A percentile compares a stretch with the other conserved stretches of the same genome.
phyloP scores from a whole-genome alignment of 1,140 invertebrate genomes.

The Ectropis grisescens region DNA sequence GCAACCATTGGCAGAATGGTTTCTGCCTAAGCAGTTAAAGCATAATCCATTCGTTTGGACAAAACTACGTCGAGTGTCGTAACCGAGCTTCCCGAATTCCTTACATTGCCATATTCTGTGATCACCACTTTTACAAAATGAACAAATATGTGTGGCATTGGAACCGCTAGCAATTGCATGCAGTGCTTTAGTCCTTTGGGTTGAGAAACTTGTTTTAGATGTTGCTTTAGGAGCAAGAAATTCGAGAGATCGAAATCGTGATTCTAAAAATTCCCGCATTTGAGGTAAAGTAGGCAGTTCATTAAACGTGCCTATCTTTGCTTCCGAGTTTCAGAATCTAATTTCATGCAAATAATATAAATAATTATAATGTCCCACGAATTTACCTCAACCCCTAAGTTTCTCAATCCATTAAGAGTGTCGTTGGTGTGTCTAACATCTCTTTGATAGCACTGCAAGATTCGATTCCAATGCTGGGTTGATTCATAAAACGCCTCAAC shows the following conservation, averaged over 20 bases:
- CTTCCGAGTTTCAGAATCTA: neutral
- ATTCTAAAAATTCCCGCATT: neutral
- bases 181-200: no score
- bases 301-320: neutral
- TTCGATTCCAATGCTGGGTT: no score
- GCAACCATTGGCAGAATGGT: slow-evolving; percentile 8
- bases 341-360: neutral
- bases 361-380: neutral
- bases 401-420: neutral
- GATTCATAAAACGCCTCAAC: no score
- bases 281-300: neutral
- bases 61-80: slow-evolving; percentile 6
- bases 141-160: neutral
- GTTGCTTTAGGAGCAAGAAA: neutral
- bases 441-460: no score
- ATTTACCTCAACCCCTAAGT: neutral
- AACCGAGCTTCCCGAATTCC: slow-evolving; percentile 6
- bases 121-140: slow-evolving; percentile 8
- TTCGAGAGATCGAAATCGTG: neutral
- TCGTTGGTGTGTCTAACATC: no score
- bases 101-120: slow-evolving; percentile 12
- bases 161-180: no score
- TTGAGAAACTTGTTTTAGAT: neutral
- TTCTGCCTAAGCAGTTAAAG: slow-evolving; percentile 15
- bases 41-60: slow-evolving; percentile 9